Conservation (phyloP, 2,888 invertebrate genomes). For the Andrena dorsata region DNA sequence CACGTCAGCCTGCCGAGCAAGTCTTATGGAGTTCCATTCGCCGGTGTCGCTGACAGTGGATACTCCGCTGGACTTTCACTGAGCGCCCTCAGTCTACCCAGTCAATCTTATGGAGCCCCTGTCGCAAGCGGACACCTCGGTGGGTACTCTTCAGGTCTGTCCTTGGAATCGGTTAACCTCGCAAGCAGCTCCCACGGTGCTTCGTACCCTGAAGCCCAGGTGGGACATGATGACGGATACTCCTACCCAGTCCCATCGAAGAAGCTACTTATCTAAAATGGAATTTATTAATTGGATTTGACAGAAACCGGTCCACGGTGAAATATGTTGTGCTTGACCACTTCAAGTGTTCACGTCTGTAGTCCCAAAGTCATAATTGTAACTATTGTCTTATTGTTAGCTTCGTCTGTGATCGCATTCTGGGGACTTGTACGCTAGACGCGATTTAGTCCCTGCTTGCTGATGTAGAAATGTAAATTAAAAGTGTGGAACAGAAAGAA, state of each 20-base stretch:
- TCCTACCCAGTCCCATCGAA: slow-evolving; percentile 68
- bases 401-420: not conserved
- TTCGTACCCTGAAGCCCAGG: slow-evolving; percentile 1
- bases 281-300: not conserved
- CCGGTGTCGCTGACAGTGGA: too few species aligned
- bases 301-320: not conserved
- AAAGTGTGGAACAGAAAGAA: too few species aligned
- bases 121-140: not conserved
- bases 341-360: not conserved
- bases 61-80: too few species aligned
- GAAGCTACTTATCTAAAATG: slow-evolving; percentile 45
- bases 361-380: not conserved
- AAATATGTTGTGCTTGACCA: not conserved
- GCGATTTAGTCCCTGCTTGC: not conserved
- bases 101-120: slow-evolving; percentile 6
- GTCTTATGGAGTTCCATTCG: not conserved
- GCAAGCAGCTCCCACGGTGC: slow-evolving; percentile 18
- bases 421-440: too few species aligned
- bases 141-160: slow-evolving; percentile 7
- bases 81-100: not conserved
- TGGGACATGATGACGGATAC: slow-evolving; percentile 57
- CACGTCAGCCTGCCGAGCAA: not conserved
- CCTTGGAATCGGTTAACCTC: slow-evolving; percentile 1
- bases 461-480: not conserved
- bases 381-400: too few species aligned